Conservation (phyloP, 2,888 invertebrate genomes). For the Adelognathus sp. region DNA sequence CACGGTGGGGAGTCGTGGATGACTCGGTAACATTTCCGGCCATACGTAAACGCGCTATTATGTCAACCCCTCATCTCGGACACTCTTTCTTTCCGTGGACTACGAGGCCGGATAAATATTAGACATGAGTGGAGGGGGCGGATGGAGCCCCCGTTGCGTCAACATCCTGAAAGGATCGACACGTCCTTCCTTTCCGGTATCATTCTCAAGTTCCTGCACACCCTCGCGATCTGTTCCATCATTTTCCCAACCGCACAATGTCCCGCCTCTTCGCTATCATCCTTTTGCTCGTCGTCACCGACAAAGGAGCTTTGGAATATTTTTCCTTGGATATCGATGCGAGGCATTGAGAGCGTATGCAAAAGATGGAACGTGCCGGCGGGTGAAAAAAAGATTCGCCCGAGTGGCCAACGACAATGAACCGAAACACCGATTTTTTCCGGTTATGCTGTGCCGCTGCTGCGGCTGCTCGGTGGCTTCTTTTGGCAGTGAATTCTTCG, state of each 20-base stretch:
- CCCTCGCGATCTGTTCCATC: too few species aligned
- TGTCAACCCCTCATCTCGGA: constrained; percentile 30
- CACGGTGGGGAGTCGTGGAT: constrained; percentile 38
- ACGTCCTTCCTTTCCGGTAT: constrained; percentile 67
- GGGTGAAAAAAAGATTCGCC: constrained; percentile 48
- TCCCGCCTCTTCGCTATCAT: constrained; percentile 18
- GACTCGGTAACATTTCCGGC: constrained; percentile 44
- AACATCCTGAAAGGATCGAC: constrained; percentile 66
- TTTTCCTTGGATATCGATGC: constrained; percentile 15
- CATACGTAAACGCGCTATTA: constrained; percentile 37
- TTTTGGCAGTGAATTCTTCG: constrained; percentile 33
- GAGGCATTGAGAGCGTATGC: constrained; percentile 46
- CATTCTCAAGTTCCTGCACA: constrained; percentile 16
- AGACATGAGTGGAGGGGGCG: constrained; percentile 66
- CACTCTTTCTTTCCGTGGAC: constrained; percentile 11
- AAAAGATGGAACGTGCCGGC: constrained; percentile 36
- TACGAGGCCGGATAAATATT: constrained; percentile 70
- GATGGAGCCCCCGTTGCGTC: constrained; percentile 66
- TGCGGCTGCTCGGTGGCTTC: background rate
- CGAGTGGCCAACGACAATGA: constrained; percentile 56
- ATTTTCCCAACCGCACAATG: constrained; percentile 30
- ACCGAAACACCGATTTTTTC: constrained; percentile 10
- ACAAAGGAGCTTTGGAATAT: constrained; percentile 41
- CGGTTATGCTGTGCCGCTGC: background rate
- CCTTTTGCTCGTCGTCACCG: background rate